Base-by-base conservation (phyloP, 2,797 vertebrate genomes). In the Amblyraja radiata region DNA sequence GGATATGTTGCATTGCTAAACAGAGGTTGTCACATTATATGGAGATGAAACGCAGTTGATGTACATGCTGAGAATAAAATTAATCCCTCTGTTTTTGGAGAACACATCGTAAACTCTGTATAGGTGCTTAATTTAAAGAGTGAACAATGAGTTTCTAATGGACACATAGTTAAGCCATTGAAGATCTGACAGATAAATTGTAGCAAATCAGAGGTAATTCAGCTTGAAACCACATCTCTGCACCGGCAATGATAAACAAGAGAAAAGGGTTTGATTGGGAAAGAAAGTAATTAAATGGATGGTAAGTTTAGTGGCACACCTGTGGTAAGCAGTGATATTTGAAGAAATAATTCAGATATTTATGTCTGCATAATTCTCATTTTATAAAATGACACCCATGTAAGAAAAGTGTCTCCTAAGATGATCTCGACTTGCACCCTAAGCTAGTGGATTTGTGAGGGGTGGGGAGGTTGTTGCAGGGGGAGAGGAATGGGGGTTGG, bases 151-250 rank as follows among this genome's bases (percentile, higher is more conserved):
- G n/a, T 88, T 88, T 88, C 84, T 65, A 88, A 88, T 65, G 84
- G 61, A 88, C 84, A 65, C 84, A 32, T 32, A 88, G 84, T 86
- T 86, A 86, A 86, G 58, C n/a, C 58, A 86, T 63, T 86, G 83
- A 63, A 86, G 58, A 63, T 14, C 28, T 86, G 83, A 86, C 83
- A 86, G 58, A 84, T 28, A 84, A 84, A 84, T 84, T 14, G 58
- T 63, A n/a, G 58, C 28, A 86, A 63, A 63, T 63, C 83, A 86
- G 83, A 86, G 28, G 11, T 63, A 63, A 86, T 63, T 86, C 58
- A 86, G 28, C 61, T 63, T 86, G 13, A 86, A 86, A 86, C 58
- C 28, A 28, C 61, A 14, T 13, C 63, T 6, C 58, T 63, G 83
- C 83, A 86, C 61, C 11, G 32, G 83, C 58, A 21, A 32, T 86